Base-by-base conservation (phyloP, 2,888 invertebrate species). In the Eutolmus rufibarbis region DNA sequence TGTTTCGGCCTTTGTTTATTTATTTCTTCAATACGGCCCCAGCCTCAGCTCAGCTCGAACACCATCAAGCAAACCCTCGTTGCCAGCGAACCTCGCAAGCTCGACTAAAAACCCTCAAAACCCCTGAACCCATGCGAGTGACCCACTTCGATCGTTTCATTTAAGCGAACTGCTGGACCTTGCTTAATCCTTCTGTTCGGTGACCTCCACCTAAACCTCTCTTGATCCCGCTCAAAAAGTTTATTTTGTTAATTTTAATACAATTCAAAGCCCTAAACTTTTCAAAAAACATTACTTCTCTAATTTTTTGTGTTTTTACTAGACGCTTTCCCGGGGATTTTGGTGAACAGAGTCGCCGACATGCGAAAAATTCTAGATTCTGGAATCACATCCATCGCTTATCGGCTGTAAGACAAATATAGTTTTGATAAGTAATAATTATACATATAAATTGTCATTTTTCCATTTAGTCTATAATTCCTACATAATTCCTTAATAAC, bases 21-120 rank as follows among this genome's bases (percentile, higher is more conserved):
- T 86, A 77, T 86, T 86, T 86, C 56, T 31, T 77, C 77, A 85
- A 85, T 85, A 85, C 85, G 74, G 23, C 66, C 84, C 81, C 8
- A n/a, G 23, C 9, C 7, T 9, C n/a, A 19, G 9, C 19, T 66
- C 28, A 28, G 66, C 43, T 46, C 12, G 14, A 46, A 14, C 43
- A 14, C 43, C 1, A 46, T 46, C 16, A 46, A 46, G 4, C 43
- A 19, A 23, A n/a, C 12, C 12, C 23, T 2, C 23, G 19, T 9
- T 0, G 7, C 23, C 57, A 19, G 2, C 57, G 57, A 57, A 57
- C 23, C 57, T 28, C 66, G 9, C 8, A 66, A 66, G 7, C 66
- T 23, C 28, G 14, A 46, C 19, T 19, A 9, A 19, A 56, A 56
- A 56, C 12, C 66, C 23, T 28, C 3, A 28, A 66, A 66, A 40